A percentile compares a stretch with the other conserved stretches of the same genome.
Conservation (phyloP, 2,888 invertebrate genomes). For the Tenthredo mesomela region DNA sequence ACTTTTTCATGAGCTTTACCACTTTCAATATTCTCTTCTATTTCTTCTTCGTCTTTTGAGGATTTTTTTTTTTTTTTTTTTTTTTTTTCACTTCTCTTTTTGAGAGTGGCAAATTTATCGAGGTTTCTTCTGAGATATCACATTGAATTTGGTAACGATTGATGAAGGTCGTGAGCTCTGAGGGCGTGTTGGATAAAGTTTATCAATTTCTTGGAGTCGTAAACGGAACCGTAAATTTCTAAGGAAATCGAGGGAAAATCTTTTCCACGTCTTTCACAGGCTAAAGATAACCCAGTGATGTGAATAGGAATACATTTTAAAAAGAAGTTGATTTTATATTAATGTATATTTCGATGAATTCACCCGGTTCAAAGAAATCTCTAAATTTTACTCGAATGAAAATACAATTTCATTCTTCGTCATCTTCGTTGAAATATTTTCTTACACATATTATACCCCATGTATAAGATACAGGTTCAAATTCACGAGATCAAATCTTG, state of each 20-base stretch:
- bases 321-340: background rate
- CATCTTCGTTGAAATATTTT: background rate
- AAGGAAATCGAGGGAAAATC: slow-evolving; percentile 12
- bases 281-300: background rate
- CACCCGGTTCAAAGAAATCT: background rate
- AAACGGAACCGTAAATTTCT: slow-evolving; percentile 30
- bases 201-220: slow-evolving; percentile 30
- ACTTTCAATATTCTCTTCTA: background rate
- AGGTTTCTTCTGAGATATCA: slow-evolving; percentile 24
- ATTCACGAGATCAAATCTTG: background rate
- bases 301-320: background rate
- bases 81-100: background rate
- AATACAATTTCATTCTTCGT: background rate
- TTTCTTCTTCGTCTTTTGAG: background rate
- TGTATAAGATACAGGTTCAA: background rate
- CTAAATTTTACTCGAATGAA: slow-evolving; percentile 8
- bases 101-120: slow-evolving; percentile 11
- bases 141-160: slow-evolving; percentile 26
- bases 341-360: background rate
- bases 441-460: background rate
- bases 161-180: background rate
- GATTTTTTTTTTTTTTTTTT: background rate
- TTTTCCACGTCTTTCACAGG: background rate
- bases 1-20: background rate
- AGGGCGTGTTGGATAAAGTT: background rate